Base-by-base conservation (phyloP, 1,140 invertebrate genomes). In the Mya arenaria region DNA sequence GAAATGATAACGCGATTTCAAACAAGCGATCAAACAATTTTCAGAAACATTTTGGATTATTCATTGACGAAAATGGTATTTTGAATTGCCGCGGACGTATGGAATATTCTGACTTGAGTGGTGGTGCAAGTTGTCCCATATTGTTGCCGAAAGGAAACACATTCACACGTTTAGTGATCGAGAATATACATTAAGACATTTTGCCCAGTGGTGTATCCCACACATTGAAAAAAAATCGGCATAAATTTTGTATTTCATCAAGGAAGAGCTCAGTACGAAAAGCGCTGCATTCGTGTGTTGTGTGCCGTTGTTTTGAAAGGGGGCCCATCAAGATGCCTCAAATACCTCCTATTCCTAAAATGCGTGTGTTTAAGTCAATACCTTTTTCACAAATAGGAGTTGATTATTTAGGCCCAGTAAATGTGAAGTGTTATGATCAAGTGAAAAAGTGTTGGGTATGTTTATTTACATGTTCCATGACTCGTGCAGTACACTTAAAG, bases 351-450 rank as follows among this genome's bases (percentile, higher is more conserved):
- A n/a, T 37, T 81, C 39, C 78, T 23, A 63, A 39, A n/a, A 58
- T 23, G 10, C 4, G 65, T 19, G 56, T 82, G 0, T 19, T 25
- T 10, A n/a, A 81, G n/a, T 19, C 68, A 4, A 8, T 17, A 13
- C 66, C 39, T 17, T 81, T 56, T 41, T 39, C 39, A 5, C 36
- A 25, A 19, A 81, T 44, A n/a, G 79, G 79, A 25, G 15, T 73
- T 10, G 79, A 82, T 39, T 82, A 73, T 23, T 56, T 82, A 10
- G 79, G 79, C 10, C 69, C 69, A 37, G 23, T 82, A 0, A 55
- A 82, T 82, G 69, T 79, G 1, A 73, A 82, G n/a, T 39, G 41
- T 30, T 39, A n/a, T 19, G 25, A 52, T 34, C 25, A 23, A 77
- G 10, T 5, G 32, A 39, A 56, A 36, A 82, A 82, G 37, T 41